These are phyloP conservation scores for Aptenodytes patagonicus DNA, from an alignment of 2,113 vertebrate genomes.

Conservation along the genomic window DNA sequence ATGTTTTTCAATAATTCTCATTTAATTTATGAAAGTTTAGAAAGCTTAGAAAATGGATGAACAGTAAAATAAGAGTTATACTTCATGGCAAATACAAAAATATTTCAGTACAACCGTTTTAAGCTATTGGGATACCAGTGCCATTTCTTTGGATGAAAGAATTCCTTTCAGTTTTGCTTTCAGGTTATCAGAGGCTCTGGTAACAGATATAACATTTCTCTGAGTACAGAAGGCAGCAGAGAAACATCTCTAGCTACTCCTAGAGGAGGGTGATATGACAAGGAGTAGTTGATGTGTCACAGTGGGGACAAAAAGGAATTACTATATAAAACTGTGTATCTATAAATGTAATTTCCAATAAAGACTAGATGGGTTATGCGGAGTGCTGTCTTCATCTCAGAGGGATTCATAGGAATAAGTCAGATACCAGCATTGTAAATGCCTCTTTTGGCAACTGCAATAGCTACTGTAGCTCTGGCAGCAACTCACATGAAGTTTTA, in stretches of 20 bases:
- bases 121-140: not conserved
- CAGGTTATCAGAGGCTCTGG: not conserved
- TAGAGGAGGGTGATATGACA: not conserved
- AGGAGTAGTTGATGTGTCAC: not conserved
- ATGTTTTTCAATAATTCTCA: not conserved
- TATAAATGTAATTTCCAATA: constrained; percentile 29
- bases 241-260: not conserved
- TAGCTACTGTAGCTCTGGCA: not conserved
- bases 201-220: not conserved
- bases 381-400: not conserved
- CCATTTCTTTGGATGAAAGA: not conserved
- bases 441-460: not conserved
- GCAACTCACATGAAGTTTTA: not conserved
- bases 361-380: not conserved
- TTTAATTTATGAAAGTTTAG: not conserved
- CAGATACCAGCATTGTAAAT: not conserved
- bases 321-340: not conserved
- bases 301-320: not conserved
- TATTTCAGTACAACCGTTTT: not conserved
- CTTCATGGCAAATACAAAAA: not conserved
- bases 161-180: not conserved
- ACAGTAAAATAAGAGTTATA: not conserved
- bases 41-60: not conserved
- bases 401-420: constrained; percentile 9
- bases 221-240: not conserved